Evolutionary conservation across 2,797 vertebrate genomes (phyloP), one percentile per base, ranked within the genome.

Genomic region (Pantherophis vulpinus): DNA sequence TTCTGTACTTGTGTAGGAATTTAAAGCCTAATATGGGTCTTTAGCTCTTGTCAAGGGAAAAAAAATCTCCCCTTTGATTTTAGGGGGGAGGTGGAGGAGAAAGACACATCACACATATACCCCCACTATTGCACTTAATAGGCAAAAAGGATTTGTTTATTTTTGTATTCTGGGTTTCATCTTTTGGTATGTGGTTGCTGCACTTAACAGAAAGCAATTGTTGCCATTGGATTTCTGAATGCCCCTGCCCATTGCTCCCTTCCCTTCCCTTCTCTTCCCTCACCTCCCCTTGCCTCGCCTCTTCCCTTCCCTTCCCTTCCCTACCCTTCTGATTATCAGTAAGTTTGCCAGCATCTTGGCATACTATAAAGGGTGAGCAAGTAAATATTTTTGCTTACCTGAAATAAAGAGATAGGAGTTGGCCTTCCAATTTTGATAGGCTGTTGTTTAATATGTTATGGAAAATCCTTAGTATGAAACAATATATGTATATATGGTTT

Each of bases 321-420:
- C 18, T 10, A 27, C 60, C 12, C 13, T n/a, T 90, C 61, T 18
- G 37, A 37, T 29, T 42, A 37, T 29, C 56, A 90, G 61, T 90
- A 88, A 25, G 60, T 89, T 66, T 66, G 60, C 63, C 58, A 54
- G 9, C 16, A 27, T 90, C 42, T 8, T 87, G 11, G 56, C 42
- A 61, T 88, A 47, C 55, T 5, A 4, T 51, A 29, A 59, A 32
- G 55, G 47, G 20, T 25, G 58, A 37, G 54, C 59, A 37, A 32
- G 54, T 63, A 87, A 13, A 37, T 16, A 4, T 59, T 63, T 37
- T 92, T 92, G n/a, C 37, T 55, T 42, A 42, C 20, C 59, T 70
- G 70, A 93, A 94, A 32, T 91, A 63, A 91, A 91, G 89, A 59
- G 54, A 20, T 60, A n/a, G 55, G 58, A 88, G 54, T 63, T 66